Conservation (phyloP, 2,113 vertebrate genomes). For the Nesoenas mayeri region DNA sequence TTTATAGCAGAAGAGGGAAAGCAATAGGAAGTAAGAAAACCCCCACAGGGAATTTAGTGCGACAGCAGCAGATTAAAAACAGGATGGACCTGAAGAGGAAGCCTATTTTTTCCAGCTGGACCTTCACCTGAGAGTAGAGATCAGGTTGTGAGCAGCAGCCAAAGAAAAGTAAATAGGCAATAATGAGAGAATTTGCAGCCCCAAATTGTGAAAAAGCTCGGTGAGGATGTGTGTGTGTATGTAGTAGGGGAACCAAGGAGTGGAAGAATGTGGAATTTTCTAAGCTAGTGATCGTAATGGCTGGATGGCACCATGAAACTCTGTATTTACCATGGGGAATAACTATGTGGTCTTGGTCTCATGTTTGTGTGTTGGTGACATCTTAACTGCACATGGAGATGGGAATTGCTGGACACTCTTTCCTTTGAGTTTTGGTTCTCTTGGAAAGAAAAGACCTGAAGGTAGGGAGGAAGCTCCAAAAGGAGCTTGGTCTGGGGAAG, state of each 20-base stretch:
- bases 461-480: background rate
- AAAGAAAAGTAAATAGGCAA: conserved; percentile 60
- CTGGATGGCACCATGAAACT: background rate
- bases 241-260: background rate
- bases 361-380: fast-evolving
- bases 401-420: fast-evolving
- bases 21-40: conserved; percentile 76
- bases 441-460: background rate
- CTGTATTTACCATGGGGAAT: fast-evolving
- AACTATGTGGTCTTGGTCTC: background rate
- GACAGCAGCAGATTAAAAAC: conserved; percentile 75
- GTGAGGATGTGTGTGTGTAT: background rate
- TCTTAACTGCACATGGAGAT: background rate
- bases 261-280: background rate
- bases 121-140: conserved; percentile 52
- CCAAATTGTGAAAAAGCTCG: background rate
- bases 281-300: background rate
- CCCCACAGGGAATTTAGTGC: conserved; percentile 49
- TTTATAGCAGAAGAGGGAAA: conserved; percentile 75
- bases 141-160: conserved; percentile 44
- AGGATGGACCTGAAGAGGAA: conserved; percentile 68
- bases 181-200: conserved; percentile 49
- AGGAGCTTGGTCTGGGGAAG: background rate
- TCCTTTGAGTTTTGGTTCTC: background rate
- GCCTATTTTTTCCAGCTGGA: conserved; percentile 77